phyloP scores from a whole-genome alignment of 2,113 vertebrate genomes.

The Panthera leo region DNA sequence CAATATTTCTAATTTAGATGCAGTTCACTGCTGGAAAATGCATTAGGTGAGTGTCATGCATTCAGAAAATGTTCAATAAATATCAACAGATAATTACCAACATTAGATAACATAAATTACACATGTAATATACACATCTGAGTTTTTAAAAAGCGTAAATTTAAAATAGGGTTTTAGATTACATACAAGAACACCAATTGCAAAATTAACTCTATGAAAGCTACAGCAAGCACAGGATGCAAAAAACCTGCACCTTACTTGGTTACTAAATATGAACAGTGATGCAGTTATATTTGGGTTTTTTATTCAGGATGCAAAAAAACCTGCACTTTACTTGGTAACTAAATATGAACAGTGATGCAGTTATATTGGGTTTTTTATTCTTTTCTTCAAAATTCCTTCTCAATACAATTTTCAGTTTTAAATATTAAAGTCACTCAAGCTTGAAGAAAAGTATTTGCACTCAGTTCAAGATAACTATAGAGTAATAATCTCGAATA shows the following conservation, averaged over 20 bases:
- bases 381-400: conserved; percentile 46
- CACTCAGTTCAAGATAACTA: conserved; percentile 24
- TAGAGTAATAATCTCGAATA: conserved; percentile 26
- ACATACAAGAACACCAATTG: background rate
- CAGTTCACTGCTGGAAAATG: background rate
- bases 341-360: conserved; percentile 33
- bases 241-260: background rate
- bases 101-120: conserved; percentile 1
- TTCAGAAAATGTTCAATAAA: conserved; percentile 26
- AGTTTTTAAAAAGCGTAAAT: conserved; percentile 12
- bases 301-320: conserved; percentile 10
- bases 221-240: background rate
- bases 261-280: conserved; percentile 34
- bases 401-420: conserved; percentile 47
- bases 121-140: background rate
- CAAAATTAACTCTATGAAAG: conserved; percentile 27
- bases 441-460: conserved; percentile 60
- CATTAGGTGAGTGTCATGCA: background rate
- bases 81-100: conserved; percentile 55
- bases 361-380: background rate
- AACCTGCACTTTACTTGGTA: background rate
- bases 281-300: background rate
- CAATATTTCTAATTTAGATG: conserved; percentile 22
- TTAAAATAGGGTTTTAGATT: conserved; percentile 35
- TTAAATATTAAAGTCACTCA: conserved; percentile 50